phyloP scores from a whole-genome alignment of 2,113 vertebrate genomes.

The Pseudonaja textilis region DNA sequence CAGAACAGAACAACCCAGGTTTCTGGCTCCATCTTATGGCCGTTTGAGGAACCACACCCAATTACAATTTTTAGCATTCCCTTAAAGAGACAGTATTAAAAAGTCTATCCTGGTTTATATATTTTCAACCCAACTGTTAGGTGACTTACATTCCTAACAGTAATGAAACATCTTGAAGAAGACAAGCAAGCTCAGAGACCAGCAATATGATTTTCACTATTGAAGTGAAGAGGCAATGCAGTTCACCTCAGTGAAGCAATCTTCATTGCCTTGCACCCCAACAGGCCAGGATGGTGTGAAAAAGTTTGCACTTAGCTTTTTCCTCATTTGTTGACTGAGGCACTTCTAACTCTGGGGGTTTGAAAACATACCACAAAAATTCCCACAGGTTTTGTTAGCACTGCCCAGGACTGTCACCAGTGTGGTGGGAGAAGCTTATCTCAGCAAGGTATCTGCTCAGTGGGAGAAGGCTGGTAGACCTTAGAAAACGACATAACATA shows the following conservation, averaged over 20 bases:
- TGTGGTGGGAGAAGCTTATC: neutral
- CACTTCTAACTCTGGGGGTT: neutral
- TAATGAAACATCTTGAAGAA: too few species aligned
- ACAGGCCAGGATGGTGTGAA: neutral
- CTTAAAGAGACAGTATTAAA: too few species aligned
- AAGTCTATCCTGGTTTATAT: too few species aligned
- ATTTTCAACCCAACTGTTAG: too few species aligned
- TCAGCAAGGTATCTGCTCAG: neutral
- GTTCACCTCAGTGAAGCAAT: neutral
- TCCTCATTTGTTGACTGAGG: neutral
- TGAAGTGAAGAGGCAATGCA: neutral
- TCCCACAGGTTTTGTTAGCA: neutral
- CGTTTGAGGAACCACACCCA: too few species aligned
- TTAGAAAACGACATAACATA: neutral
- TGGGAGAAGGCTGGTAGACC: neutral
- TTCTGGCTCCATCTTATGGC: too few species aligned
- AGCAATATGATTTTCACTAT: neutral
- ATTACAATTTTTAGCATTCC: too few species aligned
- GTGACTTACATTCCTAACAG: too few species aligned
- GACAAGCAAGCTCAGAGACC: too few species aligned
- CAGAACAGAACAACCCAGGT: too few species aligned
- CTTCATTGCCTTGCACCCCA: neutral
- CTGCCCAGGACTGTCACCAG: neutral
- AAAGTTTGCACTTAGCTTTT: neutral
- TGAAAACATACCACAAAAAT: neutral